Percentiles rank a stretch among this genome's conserved stretches.
phyloP scores from a whole-genome alignment of 1,140 invertebrate genomes.

The Hormaphis cornu region DNA sequence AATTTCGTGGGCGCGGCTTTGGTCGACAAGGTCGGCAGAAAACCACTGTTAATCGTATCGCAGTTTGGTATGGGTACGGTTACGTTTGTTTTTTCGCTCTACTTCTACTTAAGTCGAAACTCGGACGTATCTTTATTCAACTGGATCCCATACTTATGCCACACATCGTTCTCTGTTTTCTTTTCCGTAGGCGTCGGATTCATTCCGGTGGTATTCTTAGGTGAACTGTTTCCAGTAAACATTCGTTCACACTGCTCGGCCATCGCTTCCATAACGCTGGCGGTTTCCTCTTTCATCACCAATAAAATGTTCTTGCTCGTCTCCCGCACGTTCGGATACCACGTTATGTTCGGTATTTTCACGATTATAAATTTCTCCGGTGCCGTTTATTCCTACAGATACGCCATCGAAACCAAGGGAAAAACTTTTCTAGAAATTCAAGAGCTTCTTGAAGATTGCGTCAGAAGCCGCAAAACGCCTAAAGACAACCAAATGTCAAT shows the following conservation, averaged over 20 bases:
- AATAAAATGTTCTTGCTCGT: slow-evolving; percentile 37
- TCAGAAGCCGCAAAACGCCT: too few relatives aligned
- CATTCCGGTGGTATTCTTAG: slow-evolving; percentile 37
- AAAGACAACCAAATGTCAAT: too few relatives aligned
- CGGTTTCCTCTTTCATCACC: slow-evolving; percentile 35
- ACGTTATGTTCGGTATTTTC: slow-evolving; percentile 37
- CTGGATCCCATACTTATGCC: slow-evolving; percentile 34
- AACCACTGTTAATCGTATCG: slow-evolving; percentile 43
- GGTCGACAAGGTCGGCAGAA: slow-evolving; percentile 41
- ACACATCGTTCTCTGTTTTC: slow-evolving; percentile 31
- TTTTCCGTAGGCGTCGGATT: slow-evolving; percentile 38
- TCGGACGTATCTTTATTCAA: too few relatives aligned
- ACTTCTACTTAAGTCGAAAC: too few relatives aligned
- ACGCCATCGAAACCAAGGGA: slow-evolving; percentile 61
- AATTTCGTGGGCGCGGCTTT: slow-evolving; percentile 37
- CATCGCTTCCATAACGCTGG: slow-evolving; percentile 36
- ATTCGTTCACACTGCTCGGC: slow-evolving; percentile 38
- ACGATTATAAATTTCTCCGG: slow-evolving; percentile 45
- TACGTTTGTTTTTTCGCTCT: too few relatives aligned
- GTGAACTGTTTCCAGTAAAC: slow-evolving; percentile 39
- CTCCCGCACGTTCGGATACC: not conserved
- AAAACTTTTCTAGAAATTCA: slow-evolving; percentile 68
- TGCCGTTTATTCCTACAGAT: slow-evolving; percentile 44
- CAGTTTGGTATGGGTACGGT: slow-evolving; percentile 33
- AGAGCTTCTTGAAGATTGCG: slow-evolving; percentile 36